Conservation (phyloP, 2,797 vertebrate genomes). For the Lithobates sylvaticus region DNA sequence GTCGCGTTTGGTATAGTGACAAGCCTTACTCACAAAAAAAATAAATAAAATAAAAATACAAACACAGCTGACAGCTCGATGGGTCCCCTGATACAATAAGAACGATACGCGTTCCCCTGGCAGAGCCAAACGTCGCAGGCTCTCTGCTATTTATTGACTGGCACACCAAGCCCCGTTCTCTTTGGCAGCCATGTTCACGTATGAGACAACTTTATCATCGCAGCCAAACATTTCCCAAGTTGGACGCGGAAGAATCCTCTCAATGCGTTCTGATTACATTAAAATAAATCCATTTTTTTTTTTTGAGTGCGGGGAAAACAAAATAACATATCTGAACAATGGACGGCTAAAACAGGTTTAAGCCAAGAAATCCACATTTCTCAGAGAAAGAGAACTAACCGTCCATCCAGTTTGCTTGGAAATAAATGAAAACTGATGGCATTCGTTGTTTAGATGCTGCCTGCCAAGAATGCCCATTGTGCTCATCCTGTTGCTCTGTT, state of each 20-base stretch:
- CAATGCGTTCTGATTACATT: slow-evolving; percentile 25
- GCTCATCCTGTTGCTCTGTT: too few species aligned
- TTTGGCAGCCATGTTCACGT: slow-evolving; percentile 29
- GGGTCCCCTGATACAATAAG: slow-evolving; percentile 2
- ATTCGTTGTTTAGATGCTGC: too few species aligned
- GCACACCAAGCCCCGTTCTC: not conserved
- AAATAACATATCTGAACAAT: too few species aligned
- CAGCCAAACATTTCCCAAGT: slow-evolving; percentile 17
- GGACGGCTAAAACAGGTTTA: too few species aligned
- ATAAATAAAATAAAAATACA: not conserved
- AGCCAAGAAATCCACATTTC: too few species aligned
- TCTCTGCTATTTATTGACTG: slow-evolving; percentile 14
- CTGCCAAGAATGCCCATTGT: too few species aligned
- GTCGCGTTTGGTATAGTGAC: not conserved
- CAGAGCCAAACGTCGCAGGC: not conserved
- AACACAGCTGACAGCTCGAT: not conserved
- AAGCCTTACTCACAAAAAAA: not conserved
- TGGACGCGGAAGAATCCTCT: not conserved
- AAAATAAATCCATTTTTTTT: not conserved
- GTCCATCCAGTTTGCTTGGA: too few species aligned
- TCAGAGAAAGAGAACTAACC: too few species aligned
- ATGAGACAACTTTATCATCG: slow-evolving; percentile 4
- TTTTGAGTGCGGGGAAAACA: too few species aligned
- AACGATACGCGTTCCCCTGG: slow-evolving; percentile 20
- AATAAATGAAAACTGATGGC: too few species aligned